Evolutionary conservation across 1,140 invertebrate species (phyloP), one percentile per base, ranked within the genome.

Genomic region (Ephestia elutella): DNA sequence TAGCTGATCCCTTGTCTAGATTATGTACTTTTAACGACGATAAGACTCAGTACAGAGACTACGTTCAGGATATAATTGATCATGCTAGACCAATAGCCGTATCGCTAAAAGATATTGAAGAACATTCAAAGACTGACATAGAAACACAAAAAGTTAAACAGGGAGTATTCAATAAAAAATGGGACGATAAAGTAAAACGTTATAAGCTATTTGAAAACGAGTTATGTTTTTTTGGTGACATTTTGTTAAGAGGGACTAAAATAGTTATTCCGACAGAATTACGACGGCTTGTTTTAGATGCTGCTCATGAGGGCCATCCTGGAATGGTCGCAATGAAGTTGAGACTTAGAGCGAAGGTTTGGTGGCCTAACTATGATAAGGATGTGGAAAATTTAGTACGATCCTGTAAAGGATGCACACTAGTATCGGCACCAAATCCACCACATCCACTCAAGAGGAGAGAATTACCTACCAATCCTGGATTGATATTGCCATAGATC

Each of bases 231-330:
- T 57, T 56, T 13, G 65, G 28, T 0, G 44, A 60, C 18, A 62
- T 73, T 32, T 18, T 73, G 1, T 25, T 73, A 18, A 61, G 65
- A 54, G 65, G 61, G 76, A 9, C 4, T 10, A 4, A 9, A 32
- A 10, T 32, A 7, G 30, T 32, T 1, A 82, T 83, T n/a, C 77
- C 77, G 8, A 15, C 3, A 28, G 11, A 18, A 10, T 54, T 86
- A 5, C 54, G 73, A 18, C 25, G 59, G 21, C 49, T 2, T 0
- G 65, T 70, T 7, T 54, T 88, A 49, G 19, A 63, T 2, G 70
- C 75, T 0, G 80, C 86, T n/a, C 91, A 91, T 28, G 70, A 83
- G 66, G 86, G 80, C 2, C 91, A 92, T 63, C 79, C 82, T 0
- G 90, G 90, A 1, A 75, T 77, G 86, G 25, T 91, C 76, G 82